phyloP scores from a whole-genome alignment of 2,113 vertebrate genomes.

The Cyphomyrus discorhynchus region DNA sequence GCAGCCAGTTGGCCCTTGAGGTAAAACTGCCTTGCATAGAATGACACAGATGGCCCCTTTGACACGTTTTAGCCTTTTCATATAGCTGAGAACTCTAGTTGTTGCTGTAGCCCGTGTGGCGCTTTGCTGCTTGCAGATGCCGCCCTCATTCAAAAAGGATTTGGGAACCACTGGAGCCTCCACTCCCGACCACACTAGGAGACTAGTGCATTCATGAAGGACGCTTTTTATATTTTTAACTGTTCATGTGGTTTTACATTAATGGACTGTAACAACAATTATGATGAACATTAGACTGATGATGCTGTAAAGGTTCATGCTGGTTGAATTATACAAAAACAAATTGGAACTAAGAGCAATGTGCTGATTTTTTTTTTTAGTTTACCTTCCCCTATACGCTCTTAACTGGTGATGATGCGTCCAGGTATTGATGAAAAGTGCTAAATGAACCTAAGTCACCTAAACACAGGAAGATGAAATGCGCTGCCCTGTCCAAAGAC shows the following conservation, averaged over 20 bases:
- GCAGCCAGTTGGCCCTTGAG: neutral
- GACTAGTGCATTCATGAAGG: slow-evolving; percentile 27
- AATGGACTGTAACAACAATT: neutral
- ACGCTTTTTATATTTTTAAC: slow-evolving; percentile 23
- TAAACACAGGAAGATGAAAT: neutral
- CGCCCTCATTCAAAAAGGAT: slow-evolving; percentile 29
- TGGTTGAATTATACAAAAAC: slow-evolving; percentile 8
- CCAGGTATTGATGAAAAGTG: neutral
- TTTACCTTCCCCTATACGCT: neutral
- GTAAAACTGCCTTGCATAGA: neutral
- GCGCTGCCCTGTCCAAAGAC: neutral
- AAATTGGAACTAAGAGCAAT: slow-evolving; percentile 10
- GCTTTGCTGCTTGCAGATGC: neutral
- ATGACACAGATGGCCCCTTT: neutral
- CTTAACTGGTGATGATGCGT: neutral
- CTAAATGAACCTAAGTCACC: neutral
- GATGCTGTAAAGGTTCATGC: slow-evolving; percentile 13
- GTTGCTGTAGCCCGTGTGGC: neutral
- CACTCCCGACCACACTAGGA: slow-evolving; percentile 5
- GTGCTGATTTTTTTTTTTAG: neutral
- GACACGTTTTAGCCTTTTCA: neutral
- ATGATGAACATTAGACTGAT: neutral
- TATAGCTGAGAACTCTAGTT: neutral
- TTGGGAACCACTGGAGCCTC: slow-evolving; percentile 40
- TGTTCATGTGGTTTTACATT: slow-evolving; percentile 16